Evolutionary conservation across 2,113 vertebrate genomes (phyloP).

Genomic region (Menura novaehollandiae): DNA sequence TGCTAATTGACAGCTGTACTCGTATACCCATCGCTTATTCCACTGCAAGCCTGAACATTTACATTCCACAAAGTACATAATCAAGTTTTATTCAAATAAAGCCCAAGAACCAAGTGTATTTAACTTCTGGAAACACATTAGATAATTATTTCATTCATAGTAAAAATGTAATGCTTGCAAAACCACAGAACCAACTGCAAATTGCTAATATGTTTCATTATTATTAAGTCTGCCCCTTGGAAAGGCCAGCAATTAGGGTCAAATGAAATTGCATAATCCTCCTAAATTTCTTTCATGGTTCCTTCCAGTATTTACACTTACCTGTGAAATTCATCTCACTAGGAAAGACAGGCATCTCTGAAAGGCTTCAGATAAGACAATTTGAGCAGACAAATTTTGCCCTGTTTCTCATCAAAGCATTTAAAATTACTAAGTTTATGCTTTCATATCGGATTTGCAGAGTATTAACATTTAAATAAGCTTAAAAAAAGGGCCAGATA

Average conservation of each 20-base stretch:
- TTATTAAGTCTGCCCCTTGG: constrained; percentile 1
- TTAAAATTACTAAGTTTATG: constrained; percentile 21
- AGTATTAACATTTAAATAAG: constrained; percentile 59
- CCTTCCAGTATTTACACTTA: constrained; percentile 40
- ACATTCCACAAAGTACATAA: neutral
- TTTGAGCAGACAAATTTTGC: neutral
- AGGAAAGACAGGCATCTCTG: neutral
- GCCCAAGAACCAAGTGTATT: neutral
- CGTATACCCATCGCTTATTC: neutral
- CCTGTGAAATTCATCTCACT: constrained; percentile 50
- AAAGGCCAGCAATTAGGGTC: constrained; percentile 9
- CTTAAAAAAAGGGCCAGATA: neutral
- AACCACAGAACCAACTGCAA: neutral
- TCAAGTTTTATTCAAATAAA: neutral
- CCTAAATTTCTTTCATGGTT: constrained; percentile 19
- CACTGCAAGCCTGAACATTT: neutral
- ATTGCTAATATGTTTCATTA: neutral
- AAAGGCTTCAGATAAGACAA: constrained; percentile 23
- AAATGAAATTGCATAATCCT: constrained; percentile 58
- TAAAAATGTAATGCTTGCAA: neutral
- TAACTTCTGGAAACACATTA: neutral
- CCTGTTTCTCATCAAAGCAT: constrained; percentile 22
- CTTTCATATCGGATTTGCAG: constrained; percentile 15
- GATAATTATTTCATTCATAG: neutral
- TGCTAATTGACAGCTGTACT: neutral